A percentile compares a stretch with the other conserved stretches of the same genome.
Conservation (phyloP, 2,888 invertebrate species). For the Hipparchia sbordonii region DNA sequence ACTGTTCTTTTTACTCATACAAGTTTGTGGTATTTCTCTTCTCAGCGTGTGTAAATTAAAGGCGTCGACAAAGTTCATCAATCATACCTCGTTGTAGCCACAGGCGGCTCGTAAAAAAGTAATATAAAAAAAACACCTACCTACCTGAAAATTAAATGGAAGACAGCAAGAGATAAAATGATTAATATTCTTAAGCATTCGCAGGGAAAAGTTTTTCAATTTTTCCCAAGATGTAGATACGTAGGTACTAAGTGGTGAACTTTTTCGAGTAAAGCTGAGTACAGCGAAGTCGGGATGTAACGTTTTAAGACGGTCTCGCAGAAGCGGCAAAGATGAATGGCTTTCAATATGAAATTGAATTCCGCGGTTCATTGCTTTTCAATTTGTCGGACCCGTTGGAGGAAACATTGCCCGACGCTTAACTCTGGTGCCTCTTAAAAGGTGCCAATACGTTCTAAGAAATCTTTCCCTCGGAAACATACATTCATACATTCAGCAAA, state of each 20-base stretch:
- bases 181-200: conserved; percentile 38
- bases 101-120: conserved; percentile 40
- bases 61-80: conserved; percentile 35
- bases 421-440: conserved; percentile 63
- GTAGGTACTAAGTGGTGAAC: conserved; percentile 55
- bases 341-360: conserved; percentile 88
- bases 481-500: conserved; percentile 18
- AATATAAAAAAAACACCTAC: conserved; percentile 31
- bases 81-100: conserved; percentile 32
- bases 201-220: conserved; percentile 41
- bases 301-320: conserved; percentile 74
- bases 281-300: conserved; percentile 75
- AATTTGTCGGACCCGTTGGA: conserved; percentile 82
- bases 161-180: conserved; percentile 41
- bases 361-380: conserved; percentile 86
- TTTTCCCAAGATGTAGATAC: conserved; percentile 37
- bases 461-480: conserved; percentile 23
- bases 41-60: conserved; percentile 26
- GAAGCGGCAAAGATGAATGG: conserved; percentile 82
- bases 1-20: not conserved
- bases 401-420: conserved; percentile 75
- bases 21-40: conserved; percentile 8
- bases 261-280: conserved; percentile 70
- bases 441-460: conserved; percentile 53
- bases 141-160: conserved; percentile 39